Evolutionary conservation across 2,113 vertebrate species (phyloP).

Genomic region (Falcunculus frontatus): DNA sequence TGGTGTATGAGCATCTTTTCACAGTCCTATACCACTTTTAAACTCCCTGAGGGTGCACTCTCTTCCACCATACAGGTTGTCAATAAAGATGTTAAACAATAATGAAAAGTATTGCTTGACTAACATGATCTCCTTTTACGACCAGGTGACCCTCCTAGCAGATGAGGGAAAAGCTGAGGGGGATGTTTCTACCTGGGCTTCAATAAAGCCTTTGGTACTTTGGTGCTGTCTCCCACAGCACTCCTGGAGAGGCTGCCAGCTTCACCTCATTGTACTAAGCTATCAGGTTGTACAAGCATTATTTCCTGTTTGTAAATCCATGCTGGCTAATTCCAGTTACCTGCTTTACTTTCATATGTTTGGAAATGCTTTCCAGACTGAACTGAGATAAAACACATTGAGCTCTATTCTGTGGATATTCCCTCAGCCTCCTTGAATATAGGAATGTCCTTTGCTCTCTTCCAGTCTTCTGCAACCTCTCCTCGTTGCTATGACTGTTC

Average conservation of each 20-base stretch:
- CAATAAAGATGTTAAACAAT: background rate
- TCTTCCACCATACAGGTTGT: background rate
- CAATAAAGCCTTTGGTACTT: background rate
- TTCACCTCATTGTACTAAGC: background rate
- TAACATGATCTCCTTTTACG: background rate
- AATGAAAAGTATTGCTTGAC: background rate
- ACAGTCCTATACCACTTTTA: background rate
- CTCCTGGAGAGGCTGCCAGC: background rate
- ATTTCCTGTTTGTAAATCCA: background rate
- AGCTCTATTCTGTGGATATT: background rate
- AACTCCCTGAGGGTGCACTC: background rate
- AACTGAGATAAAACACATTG: background rate
- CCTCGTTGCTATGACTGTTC: background rate
- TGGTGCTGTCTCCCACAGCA: background rate
- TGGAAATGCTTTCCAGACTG: background rate
- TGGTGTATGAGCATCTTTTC: background rate
- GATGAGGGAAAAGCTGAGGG: background rate
- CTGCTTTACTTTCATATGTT: background rate
- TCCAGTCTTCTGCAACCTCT: background rate
- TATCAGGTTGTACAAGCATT: background rate
- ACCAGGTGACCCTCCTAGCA: no score
- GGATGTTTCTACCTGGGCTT: background rate
- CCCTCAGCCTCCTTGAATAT: background rate
- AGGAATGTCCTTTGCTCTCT: background rate
- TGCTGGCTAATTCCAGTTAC: background rate